Base-by-base conservation (phyloP, 2,113 vertebrate genomes). In the Eptatretus burgeri region DNA sequence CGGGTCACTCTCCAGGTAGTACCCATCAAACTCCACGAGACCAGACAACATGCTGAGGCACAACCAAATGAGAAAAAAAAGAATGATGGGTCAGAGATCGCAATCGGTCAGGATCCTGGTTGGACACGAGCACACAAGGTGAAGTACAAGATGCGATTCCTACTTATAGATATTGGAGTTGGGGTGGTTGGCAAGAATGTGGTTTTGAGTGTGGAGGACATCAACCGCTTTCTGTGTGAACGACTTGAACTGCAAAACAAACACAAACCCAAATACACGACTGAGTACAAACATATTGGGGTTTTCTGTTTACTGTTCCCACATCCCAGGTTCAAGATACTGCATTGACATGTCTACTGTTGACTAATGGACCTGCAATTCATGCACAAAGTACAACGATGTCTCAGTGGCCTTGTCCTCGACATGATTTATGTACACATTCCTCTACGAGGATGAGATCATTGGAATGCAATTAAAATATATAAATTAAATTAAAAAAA, bases 101-200 rank as follows among this genome's bases (percentile, higher is more conserved):
- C 17, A 63, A 3, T n/a, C 56, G 19, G 41, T 41, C 27, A 41
- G 27, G 27, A 41, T 41, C 27, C 7, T 41, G 27, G 27, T 41
- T 41, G 27, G 27, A 41, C 7, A 14, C 12, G 5, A 49, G 62
- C 56, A 14, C 8, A 65, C 13, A 11, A 52, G 27, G 11, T 17
- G 51, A 56, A 13, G 51, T 50, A 65, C 14, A 53, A 19, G 62
- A 49, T 65, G 50, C 14, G 18, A 13, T 12, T 71, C 82, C 74
- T 77, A 98, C 91, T 83, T 96, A 77, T 98, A 98, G 69, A 98
- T 98, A 72, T 93, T 98, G 60, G 91, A 98, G 77, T 95, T 98
- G 1, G 91, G 91, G 66, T 98, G 91, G 73, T 94, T 95, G 68
- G 89, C 95, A 66, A 98, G 79, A 67, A 88, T 94, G 69, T 95